Conservation (phyloP, 2,888 invertebrate species). For the Leucophora obtusa region DNA sequence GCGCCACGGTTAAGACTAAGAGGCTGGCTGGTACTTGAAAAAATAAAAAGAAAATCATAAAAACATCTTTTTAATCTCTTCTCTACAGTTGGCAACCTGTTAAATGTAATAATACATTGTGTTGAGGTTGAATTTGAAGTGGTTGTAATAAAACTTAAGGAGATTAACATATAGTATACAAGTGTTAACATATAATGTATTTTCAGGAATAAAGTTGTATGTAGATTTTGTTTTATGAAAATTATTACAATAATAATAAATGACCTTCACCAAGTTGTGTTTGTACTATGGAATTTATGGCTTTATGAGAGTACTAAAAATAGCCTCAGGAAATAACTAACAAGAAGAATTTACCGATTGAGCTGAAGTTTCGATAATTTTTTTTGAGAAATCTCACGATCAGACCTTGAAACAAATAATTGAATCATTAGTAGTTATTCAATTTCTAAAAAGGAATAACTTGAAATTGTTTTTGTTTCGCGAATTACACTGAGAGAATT, state of each 20-base stretch:
- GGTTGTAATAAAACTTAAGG: constrained; percentile 46
- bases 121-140: constrained; percentile 55
- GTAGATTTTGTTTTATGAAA: not conserved
- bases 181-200: not conserved
- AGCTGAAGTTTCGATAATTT: too few species aligned
- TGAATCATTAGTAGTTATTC: too few species aligned
- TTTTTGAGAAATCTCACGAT: too few species aligned
- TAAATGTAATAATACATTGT: constrained; percentile 35
- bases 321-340: too few species aligned
- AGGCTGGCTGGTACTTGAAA: constrained; percentile 38
- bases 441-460: too few species aligned
- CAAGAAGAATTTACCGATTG: too few species aligned
- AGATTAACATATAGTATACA: constrained; percentile 31
- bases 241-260: not conserved
- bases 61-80: constrained; percentile 22
- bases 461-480: too few species aligned
- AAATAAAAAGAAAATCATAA: not conserved
- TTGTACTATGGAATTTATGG: not conserved
- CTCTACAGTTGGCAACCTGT: constrained; percentile 43
- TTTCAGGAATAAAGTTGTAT: too few species aligned
- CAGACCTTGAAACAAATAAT: too few species aligned
- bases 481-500: too few species aligned
- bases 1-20: constrained; percentile 61
- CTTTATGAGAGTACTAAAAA: not conserved
- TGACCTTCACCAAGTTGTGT: not conserved